A percentile compares a stretch with the other conserved stretches of the same genome.
These are phyloP conservation scores for Muntiacus reevesi DNA, from an alignment of 2,113 vertebrate species.

Conservation along the genomic window DNA sequence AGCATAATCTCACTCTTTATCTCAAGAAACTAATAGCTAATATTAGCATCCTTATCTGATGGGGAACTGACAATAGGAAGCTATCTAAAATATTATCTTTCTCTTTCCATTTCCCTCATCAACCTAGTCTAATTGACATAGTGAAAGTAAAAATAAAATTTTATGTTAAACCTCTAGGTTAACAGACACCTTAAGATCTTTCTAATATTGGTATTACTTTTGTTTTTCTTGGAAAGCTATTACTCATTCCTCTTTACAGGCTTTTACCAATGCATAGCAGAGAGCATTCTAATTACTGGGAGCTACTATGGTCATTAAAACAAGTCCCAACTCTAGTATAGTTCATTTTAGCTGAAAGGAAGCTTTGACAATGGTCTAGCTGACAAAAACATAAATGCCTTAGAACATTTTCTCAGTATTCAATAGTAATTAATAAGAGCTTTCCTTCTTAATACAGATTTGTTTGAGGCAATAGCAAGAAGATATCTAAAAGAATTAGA, in stretches of 20 bases:
- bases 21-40: neutral
- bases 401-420: neutral
- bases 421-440: neutral
- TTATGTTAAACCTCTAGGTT: neutral
- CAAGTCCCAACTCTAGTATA: neutral
- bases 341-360: neutral
- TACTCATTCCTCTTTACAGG: neutral
- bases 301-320: neutral
- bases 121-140: neutral
- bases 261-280: neutral
- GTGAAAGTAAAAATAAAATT: neutral
- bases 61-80: neutral
- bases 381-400: neutral
- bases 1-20: neutral
- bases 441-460: neutral
- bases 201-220: neutral
- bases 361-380: neutral
- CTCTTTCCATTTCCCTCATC: neutral
- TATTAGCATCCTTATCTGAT: neutral
- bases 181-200: neutral
- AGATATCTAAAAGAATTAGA: neutral
- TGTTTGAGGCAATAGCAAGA: neutral
- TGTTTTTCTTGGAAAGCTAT: neutral
- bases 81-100: neutral
- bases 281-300: neutral